Evolutionary conservation across 2,113 vertebrate genomes (phyloP).

Genomic region (Daubentonia madagascariensis): DNA sequence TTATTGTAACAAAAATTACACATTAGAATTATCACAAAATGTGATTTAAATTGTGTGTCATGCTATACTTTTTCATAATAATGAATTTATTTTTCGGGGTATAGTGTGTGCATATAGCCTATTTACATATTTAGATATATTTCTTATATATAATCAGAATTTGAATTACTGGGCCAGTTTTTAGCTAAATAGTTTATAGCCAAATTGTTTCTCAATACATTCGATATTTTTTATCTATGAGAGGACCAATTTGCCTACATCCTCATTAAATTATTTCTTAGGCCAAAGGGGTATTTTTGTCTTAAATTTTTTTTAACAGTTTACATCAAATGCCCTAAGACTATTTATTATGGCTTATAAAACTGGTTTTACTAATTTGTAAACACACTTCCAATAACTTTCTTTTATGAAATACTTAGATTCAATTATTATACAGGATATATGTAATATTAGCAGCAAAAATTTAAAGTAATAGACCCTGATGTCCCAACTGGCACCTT

Average conservation of each 20-base stretch:
- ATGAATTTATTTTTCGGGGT: constrained; percentile 56
- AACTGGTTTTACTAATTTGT: constrained; percentile 21
- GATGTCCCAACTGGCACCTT: not conserved
- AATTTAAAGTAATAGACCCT: not conserved
- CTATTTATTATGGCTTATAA: constrained; percentile 1
- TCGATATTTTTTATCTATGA: constrained; percentile 34
- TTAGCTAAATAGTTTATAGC: constrained; percentile 55
- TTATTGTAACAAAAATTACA: constrained; percentile 51
- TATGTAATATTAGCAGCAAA: not conserved
- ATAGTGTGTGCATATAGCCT: constrained; percentile 9
- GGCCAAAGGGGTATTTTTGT: not conserved
- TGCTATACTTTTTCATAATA: constrained; percentile 47
- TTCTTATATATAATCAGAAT: constrained; percentile 31
- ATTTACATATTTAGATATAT: constrained; percentile 69
- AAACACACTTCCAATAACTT: not conserved
- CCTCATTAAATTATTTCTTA: constrained; percentile 47
- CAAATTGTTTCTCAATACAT: constrained; percentile 49
- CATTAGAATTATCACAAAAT: constrained; percentile 55
- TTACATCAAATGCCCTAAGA: constrained; percentile 9
- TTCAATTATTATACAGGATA: not conserved
- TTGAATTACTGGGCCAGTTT: constrained; percentile 56
- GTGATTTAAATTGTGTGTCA: constrained; percentile 62
- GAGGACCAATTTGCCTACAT: not conserved
- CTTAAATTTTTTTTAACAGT: not conserved
- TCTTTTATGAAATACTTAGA: not conserved